Base-by-base conservation (phyloP, 2,113 vertebrate genomes). In the Xenus cinereus region DNA sequence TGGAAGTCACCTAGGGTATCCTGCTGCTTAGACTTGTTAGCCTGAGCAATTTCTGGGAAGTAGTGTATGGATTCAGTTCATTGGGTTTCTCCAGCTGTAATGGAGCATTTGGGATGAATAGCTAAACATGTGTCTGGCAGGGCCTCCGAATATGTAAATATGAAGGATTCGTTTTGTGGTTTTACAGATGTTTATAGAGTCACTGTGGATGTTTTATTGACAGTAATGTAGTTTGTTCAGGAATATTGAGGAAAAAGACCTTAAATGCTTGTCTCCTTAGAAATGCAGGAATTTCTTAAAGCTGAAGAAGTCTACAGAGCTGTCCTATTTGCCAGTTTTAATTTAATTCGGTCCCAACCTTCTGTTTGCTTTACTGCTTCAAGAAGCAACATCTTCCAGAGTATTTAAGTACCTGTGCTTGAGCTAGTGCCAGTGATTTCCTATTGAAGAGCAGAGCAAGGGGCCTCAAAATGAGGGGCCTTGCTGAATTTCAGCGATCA, bases 41-140 rank as follows among this genome's bases (percentile, higher is more conserved):
- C 59, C 57, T 83, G 50, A 69, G 74, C 45, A 30, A 18, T 33
- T 81, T 48, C 60, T 83, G 63, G 78, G 72, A 93, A 90, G n/a
- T 12, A 56, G 12, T 11, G 2, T 3, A 6, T 20, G 71, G 18
- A 33, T 80, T 94, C 18, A 14, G 23, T 41, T 76, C 53, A 8
- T 9, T 12, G 23, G 43, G 45, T 79, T 90, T 63, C 43, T 77
- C 50, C 20, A 45, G 10, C 50, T 48, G 18, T 56, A 54, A 12
- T 2, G 14, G 69, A 56, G 73, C 30, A 60, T 2, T 12, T 79
- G 73, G 24, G 46, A 51, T 75, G 46, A 80, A 33, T 2, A 63
- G 41, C 14, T 62, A 22, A 74, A 48, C 0, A 1, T 66, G 56
- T 1, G 1, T 37, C 73, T 75, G 84, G 53, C 62, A 4, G 1